Conservation (phyloP, 2,113 vertebrate species). For the Arizona elegans region DNA sequence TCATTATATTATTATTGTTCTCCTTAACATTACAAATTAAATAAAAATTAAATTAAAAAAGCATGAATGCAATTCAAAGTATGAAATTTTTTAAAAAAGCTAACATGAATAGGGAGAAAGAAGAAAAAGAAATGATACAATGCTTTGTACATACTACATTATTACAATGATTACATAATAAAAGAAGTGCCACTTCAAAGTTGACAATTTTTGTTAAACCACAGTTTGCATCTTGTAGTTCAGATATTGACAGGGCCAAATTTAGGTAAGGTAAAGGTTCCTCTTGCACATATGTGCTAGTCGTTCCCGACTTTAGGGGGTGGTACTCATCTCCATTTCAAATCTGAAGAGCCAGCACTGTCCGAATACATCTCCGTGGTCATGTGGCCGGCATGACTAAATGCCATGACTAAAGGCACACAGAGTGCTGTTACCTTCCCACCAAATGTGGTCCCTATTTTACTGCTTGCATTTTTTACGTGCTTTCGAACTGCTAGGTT, state of each 20-base stretch:
- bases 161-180: neutral
- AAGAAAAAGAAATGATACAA: neutral
- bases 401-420: too few relatives aligned
- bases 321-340: too few relatives aligned
- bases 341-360: too few relatives aligned
- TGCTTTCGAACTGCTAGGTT: too few relatives aligned
- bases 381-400: too few relatives aligned
- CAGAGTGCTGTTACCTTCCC: too few relatives aligned
- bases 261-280: too few relatives aligned
- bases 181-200: neutral
- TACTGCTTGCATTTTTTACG: too few relatives aligned
- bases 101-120: neutral
- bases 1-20: neutral
- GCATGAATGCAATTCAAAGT: neutral
- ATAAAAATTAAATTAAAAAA: neutral
- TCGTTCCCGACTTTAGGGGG: too few relatives aligned
- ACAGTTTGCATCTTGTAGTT: neutral
- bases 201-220: neutral
- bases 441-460: too few relatives aligned
- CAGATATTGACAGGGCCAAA: neutral
- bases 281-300: too few relatives aligned
- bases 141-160: neutral
- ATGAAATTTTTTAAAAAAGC: neutral
- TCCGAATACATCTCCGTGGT: too few relatives aligned
- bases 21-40: neutral